Base-by-base conservation (phyloP, 2,797 vertebrate genomes). In the Leuciscus waleckii region DNA sequence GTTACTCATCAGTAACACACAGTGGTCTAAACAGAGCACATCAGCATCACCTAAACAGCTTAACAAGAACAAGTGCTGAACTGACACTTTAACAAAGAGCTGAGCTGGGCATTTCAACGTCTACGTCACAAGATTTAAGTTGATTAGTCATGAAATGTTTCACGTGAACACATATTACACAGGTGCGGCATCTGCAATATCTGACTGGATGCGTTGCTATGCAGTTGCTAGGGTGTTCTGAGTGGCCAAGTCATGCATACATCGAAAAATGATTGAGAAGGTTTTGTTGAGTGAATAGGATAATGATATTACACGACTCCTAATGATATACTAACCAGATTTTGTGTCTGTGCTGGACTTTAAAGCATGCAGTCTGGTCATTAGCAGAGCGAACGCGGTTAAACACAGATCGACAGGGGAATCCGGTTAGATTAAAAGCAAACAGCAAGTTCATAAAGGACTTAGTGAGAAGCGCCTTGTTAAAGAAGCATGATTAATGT, bases 51-150 rank as follows among this genome's bases (percentile, higher is more conserved):
- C 75, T 69, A 43, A 79, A 83, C 76, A 51, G 43, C 41, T 87
- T 83, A 87, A 81, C 69, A 77, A 83, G 75, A 41, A 23, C 63
- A 67, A 70, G 43, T 77, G 81, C 65, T 81, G 80, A 87, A 85
- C 76, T 29, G 37, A 26, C 75, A 69, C 51, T 71, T 85, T 65
- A 61, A 73, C 68, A 54, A 26, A 82, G 54, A 65, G 81, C 56
- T 74, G 54, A 49, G 69, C 78, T 32, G 9, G 43, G 9, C 39
- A 11, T 32, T 79, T 46, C 17, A 65, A 21, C 29, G 29, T 61
- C 1, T 14, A 73, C 39, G 7, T n/a, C 26, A 82, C 69, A 32
- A 35, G n/a, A 46, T 17, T 35, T 82, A 74, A 17, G 39, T 46
- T 56, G 67, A 56, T 70, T 56, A 81, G 79, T 81, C 79, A 81